A percentile compares a stretch with the other conserved stretches of the same genome.
phyloP scores from a whole-genome alignment of 92 coral and sea anemone species.

The Palythoa heliodiscus region DNA sequence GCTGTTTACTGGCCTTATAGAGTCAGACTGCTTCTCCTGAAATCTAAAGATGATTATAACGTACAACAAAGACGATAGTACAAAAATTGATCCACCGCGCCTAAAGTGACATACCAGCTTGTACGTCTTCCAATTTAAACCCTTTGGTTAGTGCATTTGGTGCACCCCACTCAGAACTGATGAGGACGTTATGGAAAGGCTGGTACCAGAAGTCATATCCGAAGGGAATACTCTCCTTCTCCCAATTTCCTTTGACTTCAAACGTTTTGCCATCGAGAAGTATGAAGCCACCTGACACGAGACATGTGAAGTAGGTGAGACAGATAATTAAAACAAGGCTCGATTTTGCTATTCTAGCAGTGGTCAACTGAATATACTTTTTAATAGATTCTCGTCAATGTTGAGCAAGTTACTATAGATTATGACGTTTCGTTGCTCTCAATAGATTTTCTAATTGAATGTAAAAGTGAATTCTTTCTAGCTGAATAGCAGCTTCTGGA shows the following conservation, averaged over 20 bases:
- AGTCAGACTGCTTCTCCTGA: too few relatives aligned
- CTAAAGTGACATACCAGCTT: conserved; percentile 62
- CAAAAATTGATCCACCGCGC: too few relatives aligned
- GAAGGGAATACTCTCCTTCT: conserved; percentile 67
- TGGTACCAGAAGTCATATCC: conserved; percentile 99
- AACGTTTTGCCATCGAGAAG: conserved; percentile 94
- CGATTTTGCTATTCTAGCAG: neutral
- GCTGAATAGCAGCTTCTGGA: too few relatives aligned
- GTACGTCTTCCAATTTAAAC: conserved; percentile 78
- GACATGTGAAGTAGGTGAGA: neutral
- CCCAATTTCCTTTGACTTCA: conserved; percentile 94
- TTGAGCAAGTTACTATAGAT: too few relatives aligned
- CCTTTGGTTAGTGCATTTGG: conserved; percentile 79
- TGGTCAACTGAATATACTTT: neutral
- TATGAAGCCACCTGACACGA: conserved; percentile 79
- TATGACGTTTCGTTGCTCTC: too few relatives aligned
- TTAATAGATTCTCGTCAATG: too few relatives aligned
- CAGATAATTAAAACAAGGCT: neutral
- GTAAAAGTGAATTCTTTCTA: too few relatives aligned
- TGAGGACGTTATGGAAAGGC: conserved; percentile 93
- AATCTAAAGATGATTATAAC: too few relatives aligned
- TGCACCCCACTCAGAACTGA: conserved; percentile 96
- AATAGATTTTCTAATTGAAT: too few relatives aligned
- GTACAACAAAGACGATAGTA: too few relatives aligned
- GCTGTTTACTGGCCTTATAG: too few relatives aligned